Conservation (phyloP, 2,888 invertebrate species). For the Eueremaeus valkanovi region DNA sequence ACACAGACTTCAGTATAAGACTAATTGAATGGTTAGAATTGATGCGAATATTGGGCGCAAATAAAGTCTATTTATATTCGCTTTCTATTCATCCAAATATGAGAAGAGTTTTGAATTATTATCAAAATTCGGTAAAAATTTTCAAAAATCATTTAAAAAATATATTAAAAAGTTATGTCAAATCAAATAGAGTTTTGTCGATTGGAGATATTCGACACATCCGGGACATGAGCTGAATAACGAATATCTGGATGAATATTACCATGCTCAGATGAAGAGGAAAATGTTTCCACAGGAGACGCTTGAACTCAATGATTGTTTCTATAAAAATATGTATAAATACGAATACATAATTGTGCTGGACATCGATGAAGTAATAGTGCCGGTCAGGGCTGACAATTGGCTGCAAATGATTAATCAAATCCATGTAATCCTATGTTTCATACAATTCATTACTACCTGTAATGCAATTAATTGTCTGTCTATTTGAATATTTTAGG, state of each 20-base stretch:
- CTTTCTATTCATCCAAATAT: conserved; percentile 11
- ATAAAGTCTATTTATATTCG: conserved; percentile 33
- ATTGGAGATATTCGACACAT: conserved; percentile 26
- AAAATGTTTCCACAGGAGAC: conserved; percentile 26
- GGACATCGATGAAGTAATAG: conserved; percentile 34
- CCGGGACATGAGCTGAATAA: conserved; percentile 24
- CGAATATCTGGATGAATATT: conserved; percentile 25
- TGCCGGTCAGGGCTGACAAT: conserved; percentile 26
- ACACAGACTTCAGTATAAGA: conserved; percentile 36
- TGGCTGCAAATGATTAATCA: conserved; percentile 25
- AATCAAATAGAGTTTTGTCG: conserved; percentile 5
- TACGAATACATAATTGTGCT: conserved; percentile 8
- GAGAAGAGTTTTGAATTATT: conserved; percentile 31
- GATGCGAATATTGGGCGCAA: conserved; percentile 25
- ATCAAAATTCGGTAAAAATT: conserved; percentile 22
- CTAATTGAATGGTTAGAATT: conserved; percentile 38
- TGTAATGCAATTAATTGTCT: too few relatives aligned
- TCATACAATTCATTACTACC: too few relatives aligned
- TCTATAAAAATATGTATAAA: conserved; percentile 34
- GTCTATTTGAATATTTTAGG: too few relatives aligned
- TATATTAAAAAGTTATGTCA: too few relatives aligned
- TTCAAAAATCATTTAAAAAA: too few relatives aligned
- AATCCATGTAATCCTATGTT: conserved; percentile 23
- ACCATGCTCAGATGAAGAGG: not conserved
- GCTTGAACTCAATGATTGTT: conserved; percentile 37